Evolutionary conservation across 1,140 invertebrate species (phyloP).

Genomic region (Drosophila cardini): DNA sequence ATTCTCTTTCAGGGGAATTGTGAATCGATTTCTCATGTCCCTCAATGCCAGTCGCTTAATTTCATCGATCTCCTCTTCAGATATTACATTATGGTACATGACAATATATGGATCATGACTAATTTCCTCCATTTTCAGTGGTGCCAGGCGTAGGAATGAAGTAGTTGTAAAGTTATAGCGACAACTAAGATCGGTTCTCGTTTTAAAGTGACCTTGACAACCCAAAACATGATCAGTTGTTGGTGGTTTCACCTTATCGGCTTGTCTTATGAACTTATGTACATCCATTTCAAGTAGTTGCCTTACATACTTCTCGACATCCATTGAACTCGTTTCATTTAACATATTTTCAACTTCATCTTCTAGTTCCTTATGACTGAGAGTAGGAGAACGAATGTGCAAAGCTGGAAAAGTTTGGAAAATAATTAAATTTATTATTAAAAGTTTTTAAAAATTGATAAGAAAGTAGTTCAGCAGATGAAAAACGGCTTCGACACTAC

Average conservation of each 20-base stretch:
- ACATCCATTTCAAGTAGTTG: not conserved
- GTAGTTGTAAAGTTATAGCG: constrained; percentile 90
- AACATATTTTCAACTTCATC: constrained; percentile 1
- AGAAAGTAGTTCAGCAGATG: too few species aligned
- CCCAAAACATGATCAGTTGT: constrained; percentile 90
- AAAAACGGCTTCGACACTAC: too few species aligned
- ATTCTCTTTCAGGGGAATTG: constrained; percentile 92
- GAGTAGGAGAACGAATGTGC: not conserved
- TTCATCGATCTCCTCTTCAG: constrained; percentile 93
- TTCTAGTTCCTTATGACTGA: not conserved
- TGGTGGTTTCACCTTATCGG: not conserved
- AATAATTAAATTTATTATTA: not conserved
- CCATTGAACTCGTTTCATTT: not conserved
- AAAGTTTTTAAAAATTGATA: too few species aligned
- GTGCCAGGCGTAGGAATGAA: constrained; percentile 92
- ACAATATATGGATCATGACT: constrained; percentile 93
- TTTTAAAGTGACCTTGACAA: constrained; percentile 92
- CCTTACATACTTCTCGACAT: constrained; percentile 1
- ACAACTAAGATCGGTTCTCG: constrained; percentile 88
- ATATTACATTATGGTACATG: constrained; percentile 95
- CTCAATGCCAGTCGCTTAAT: constrained; percentile 92
- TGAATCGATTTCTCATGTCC: constrained; percentile 91
- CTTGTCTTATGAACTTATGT: not conserved
- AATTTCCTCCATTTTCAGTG: constrained; percentile 95
- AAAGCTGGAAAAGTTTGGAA: not conserved